Evolutionary conservation across 92 coral and sea anemone genomes (phyloP), one percentile per base, ranked within the genome.

Genomic region (Phymanthus crucifer): DNA sequence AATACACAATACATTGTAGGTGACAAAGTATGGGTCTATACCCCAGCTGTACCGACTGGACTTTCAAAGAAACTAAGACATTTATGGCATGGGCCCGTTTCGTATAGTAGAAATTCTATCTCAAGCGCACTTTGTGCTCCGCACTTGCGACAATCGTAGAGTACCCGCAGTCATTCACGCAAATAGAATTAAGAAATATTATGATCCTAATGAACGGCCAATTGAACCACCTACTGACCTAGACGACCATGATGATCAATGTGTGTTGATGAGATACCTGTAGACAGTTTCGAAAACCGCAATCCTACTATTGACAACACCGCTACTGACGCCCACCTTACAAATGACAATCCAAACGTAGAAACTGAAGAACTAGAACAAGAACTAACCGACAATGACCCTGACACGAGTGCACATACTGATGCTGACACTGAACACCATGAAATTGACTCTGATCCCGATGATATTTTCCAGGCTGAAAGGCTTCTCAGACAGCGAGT

Each of bases 121-220:
- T 5, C 91, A 88, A 1, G 88, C 79, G 0, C 84, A 83, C 18
- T 87, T 78, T 47, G 79, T 58, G 0, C 72, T 86, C 16, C 37
- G 93, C 2, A 90, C 89, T 2, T 83, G 90, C 10, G 89, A 82
- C 17, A 90, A 86, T 70, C 73, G 88, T 17, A 79, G 86, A 27
- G 81, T 90, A 7, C 40, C 88, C 0, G 84, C 93, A 11, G 74
- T 83, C 0, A 83, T 85, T 17, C 93, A 85, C 35, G 85, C 87
- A 0, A 85, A 85, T 47, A 17, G 85, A 16, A 2, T 81, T 7
- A 81, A 81, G 35, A 32, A 35, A 16, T 81, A 54, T 31, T 61
- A 32, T 58, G 85, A 81, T 34, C 85, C 85, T 0, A 27, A 34
- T 31, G 72, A 33, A 12, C 23, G 80, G 19, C 85, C 85, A 11